Conservation (phyloP, 2,113 vertebrate genomes). For the Hucho hucho region DNA sequence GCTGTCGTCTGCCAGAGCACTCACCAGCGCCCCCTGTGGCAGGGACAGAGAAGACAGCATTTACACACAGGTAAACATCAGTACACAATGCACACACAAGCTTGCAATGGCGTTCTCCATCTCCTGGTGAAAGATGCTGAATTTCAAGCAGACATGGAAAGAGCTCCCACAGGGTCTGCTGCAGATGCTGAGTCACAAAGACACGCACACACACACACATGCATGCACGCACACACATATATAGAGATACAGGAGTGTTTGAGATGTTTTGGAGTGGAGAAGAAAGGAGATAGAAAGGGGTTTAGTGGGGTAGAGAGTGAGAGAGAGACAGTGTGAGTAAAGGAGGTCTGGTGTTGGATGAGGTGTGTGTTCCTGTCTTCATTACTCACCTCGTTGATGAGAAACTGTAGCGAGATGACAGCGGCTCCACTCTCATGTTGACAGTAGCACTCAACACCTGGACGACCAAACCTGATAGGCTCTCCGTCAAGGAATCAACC, state of each 20-base stretch:
- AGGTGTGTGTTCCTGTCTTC: neutral
- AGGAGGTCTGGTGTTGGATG: neutral
- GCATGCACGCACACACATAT: too few relatives aligned
- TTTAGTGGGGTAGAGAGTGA: too few relatives aligned
- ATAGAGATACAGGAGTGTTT: too few relatives aligned
- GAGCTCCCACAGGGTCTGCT: slow-evolving; percentile 48
- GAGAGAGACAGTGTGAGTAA: too few relatives aligned
- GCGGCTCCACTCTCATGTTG: slow-evolving; percentile 94
- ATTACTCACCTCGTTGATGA: neutral
- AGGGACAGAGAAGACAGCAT: neutral
- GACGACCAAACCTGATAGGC: slow-evolving; percentile 88
- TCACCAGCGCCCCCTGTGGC: slow-evolving; percentile 93
- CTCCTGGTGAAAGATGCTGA: slow-evolving; percentile 35
- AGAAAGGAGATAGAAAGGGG: too few relatives aligned
- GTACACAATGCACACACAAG: neutral
- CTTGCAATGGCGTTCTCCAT: neutral
- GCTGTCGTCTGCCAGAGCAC: slow-evolving; percentile 96
- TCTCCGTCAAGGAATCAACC: slow-evolving; percentile 80
- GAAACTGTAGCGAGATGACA: slow-evolving; percentile 96
- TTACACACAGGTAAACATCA: neutral
- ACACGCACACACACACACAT: too few relatives aligned
- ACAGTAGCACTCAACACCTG: slow-evolving; percentile 97
- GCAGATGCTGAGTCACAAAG: slow-evolving; percentile 58
- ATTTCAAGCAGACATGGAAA: slow-evolving; percentile 53
- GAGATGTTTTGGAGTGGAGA: too few relatives aligned